These are phyloP conservation scores for Andrena fulva DNA, from an alignment of 2,888 invertebrate species.

Conservation along the genomic window DNA sequence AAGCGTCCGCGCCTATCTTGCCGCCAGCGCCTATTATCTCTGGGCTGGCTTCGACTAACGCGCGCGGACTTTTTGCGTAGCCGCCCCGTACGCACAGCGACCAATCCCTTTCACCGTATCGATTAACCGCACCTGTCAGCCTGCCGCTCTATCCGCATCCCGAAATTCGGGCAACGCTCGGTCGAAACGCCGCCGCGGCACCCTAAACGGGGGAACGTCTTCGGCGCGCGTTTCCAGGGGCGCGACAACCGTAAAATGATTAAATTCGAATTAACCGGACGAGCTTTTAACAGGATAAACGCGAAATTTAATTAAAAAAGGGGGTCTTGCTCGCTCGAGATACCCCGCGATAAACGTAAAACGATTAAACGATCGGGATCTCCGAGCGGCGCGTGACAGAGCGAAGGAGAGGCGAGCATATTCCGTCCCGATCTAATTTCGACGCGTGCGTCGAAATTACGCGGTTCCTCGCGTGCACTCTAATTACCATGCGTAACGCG, in stretches of 20 bases:
- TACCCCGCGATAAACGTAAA: slow-evolving; percentile 28
- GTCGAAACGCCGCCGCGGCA: not conserved
- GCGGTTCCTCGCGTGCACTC: not conserved
- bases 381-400: not conserved
- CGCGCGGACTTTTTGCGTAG: slow-evolving; percentile 50
- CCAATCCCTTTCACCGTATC: slow-evolving; percentile 64
- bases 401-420: not conserved
- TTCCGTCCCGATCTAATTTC: slow-evolving; percentile 26
- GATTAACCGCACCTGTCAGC: slow-evolving; percentile 58
- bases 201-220: not conserved
- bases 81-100: slow-evolving; percentile 5
- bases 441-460: slow-evolving; percentile 25
- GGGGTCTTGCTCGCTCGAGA: not conserved
- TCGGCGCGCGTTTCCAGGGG: not conserved
- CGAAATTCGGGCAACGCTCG: slow-evolving; percentile 23
- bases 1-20: slow-evolving; percentile 50
- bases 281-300: slow-evolving; percentile 37
- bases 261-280: slow-evolving; percentile 16
- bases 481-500: not conserved
- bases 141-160: slow-evolving; percentile 49
- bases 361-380: slow-evolving; percentile 16
- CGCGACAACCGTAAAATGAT: slow-evolving; percentile 1
- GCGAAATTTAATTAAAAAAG: slow-evolving; percentile 45
- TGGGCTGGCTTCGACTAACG: slow-evolving; percentile 57
- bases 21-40: slow-evolving; percentile 47